Evolutionary conservation across 2,888 invertebrate genomes (phyloP), one percentile per base, ranked within the genome.

Genomic region (Eurytoma adleriae): DNA sequence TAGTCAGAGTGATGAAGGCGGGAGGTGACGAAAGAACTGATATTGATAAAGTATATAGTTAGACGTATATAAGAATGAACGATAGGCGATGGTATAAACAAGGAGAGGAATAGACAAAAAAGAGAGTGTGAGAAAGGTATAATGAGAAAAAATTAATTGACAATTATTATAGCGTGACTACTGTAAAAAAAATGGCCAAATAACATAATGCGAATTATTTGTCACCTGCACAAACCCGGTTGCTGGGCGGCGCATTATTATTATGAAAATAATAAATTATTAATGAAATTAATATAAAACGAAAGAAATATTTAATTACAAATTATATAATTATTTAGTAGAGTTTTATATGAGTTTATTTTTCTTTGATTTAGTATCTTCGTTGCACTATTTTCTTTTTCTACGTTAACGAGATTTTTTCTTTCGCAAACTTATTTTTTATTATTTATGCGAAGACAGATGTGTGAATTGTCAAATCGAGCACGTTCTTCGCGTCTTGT

Each of bases 21-120:
- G 40, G 10, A 10, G 67, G 66, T 73, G 64, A 73, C 87, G 90
- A 91, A 81, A 91, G 92, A 92, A 92, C 92, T 92, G 92, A 92
- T 92, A 91, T 92, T 92, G 92, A 92, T 92, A 82, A 82, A 77
- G 68, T 82, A 74, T 92, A 92, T 90, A 89, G 88, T 89, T 89
- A 90, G 87, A 87, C 85, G 80, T 85, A 86, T 86, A 85, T 83
- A 78, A 75, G 74, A 75, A 64, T 78, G 52, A 20, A 70, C 40
- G 61, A 74, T 66, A 66, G 56, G 62, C 59, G 40, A 83, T 79
- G 70, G 61, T 50, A 78, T 71, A 73, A 56, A 57, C 27, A 78
- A 67, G 70, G 69, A 67, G 57, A 61, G 61, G 27, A 52, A 40
- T 40, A 40, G 48, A 57, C 68, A 56, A 72, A 52, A 57, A 40